Percentiles rank a stretch among this genome's conserved stretches.
Evolutionary conservation across 2,888 invertebrate species (phyloP).

Genomic region (Meghimatium bilineatum): DNA sequence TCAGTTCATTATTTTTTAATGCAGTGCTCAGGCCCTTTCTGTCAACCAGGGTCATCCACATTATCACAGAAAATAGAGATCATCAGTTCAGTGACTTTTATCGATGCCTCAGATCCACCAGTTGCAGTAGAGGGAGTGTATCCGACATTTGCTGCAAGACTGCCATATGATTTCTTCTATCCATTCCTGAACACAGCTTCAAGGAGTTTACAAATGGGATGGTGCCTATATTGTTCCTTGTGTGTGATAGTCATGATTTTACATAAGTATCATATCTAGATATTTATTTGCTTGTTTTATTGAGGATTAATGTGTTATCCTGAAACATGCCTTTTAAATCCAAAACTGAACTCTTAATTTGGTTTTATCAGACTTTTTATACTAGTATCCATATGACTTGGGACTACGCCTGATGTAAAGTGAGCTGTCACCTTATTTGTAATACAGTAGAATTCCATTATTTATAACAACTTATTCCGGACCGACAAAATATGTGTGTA

Average conservation of each 20-base stretch:
- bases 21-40: constrained; percentile 72
- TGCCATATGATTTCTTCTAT: constrained; percentile 86
- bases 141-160: constrained; percentile 82
- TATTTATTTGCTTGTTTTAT: no score
- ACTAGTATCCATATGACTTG: no score
- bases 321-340: no score
- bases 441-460: no score
- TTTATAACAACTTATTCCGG: no score
- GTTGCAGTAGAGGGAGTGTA: constrained; percentile 80
- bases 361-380: no score
- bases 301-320: no score
- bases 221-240: not conserved
- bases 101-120: constrained; percentile 79
- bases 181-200: constrained; percentile 77
- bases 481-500: no score
- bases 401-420: no score
- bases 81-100: constrained; percentile 77
- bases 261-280: not conserved
- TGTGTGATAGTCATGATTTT: constrained; percentile 3
- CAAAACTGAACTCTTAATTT: no score
- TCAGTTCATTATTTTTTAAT: constrained; percentile 38
- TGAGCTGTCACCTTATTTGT: no score
- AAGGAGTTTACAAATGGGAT: not conserved
- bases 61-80: constrained; percentile 71
- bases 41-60: constrained; percentile 60